These are phyloP conservation scores for Eubasilissa splendida DNA, from an alignment of 2,888 invertebrate genomes.

Conservation along the genomic window DNA sequence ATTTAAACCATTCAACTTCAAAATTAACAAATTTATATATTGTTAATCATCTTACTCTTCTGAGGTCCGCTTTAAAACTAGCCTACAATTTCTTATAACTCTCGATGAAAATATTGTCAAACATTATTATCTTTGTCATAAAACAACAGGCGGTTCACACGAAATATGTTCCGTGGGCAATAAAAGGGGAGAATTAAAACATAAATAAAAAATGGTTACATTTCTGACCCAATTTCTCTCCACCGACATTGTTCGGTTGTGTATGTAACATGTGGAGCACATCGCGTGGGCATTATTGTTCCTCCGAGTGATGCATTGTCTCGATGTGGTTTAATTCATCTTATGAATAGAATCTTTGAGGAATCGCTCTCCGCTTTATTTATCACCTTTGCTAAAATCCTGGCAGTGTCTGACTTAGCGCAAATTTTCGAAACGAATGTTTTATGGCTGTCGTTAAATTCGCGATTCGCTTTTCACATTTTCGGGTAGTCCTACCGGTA, in stretches of 20 bases:
- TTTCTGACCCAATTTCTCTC: slow-evolving; percentile 31
- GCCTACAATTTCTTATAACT: not conserved
- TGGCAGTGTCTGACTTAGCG: slow-evolving; percentile 1
- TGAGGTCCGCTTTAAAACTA: no score
- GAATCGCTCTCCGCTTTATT: not conserved
- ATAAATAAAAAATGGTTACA: slow-evolving; percentile 16
- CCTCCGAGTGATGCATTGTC: slow-evolving; percentile 25
- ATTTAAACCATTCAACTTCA: no score
- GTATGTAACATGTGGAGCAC: slow-evolving; percentile 7
- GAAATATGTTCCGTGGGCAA: slow-evolving; percentile 33
- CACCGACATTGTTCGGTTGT: not conserved
- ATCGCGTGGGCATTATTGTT: slow-evolving; percentile 37
- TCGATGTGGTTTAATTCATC: not conserved
- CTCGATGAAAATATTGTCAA: slow-evolving; percentile 36
- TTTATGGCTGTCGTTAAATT: slow-evolving; percentile 1
- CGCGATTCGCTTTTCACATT: slow-evolving; percentile 4
- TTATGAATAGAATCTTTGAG: not conserved
- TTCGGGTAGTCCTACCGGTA: no score
- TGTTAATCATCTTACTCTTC: no score
- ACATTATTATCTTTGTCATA: slow-evolving; percentile 32
- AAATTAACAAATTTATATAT: no score
- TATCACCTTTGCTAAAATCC: slow-evolving; percentile 20
- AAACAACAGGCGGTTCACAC: slow-evolving; percentile 34
- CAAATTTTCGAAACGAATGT: not conserved
- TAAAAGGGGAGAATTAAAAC: slow-evolving; percentile 29